Conservation (phyloP, 1,140 invertebrate species). For the Teleopsis dalmanni region DNA sequence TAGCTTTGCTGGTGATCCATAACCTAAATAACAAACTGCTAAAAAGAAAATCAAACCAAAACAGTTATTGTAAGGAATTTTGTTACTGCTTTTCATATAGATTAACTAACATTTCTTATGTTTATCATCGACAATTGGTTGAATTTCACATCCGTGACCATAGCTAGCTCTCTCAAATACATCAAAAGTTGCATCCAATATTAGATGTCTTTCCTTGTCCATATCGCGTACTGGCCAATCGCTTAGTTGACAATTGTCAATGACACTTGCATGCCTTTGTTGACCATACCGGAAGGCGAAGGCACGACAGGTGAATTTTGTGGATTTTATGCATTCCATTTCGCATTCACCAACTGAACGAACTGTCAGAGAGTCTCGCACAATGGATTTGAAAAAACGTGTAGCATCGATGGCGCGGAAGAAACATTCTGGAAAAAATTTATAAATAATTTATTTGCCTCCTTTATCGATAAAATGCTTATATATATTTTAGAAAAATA, state of each 20-base stretch:
- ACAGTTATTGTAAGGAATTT: neutral
- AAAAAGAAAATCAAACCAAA: neutral
- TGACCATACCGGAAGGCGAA: conserved; percentile 67
- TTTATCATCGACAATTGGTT: conserved; percentile 46
- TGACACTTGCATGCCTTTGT: conserved; percentile 52
- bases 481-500: neutral
- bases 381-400: conserved; percentile 53
- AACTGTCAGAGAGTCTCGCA: conserved; percentile 55
- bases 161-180: conserved; percentile 71
- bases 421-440: conserved; percentile 61
- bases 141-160: conserved; percentile 66
- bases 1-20: conserved; percentile 60
- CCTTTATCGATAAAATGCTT: neutral
- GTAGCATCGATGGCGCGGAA: conserved; percentile 67
- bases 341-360: conserved; percentile 67
- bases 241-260: conserved; percentile 65
- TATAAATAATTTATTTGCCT: neutral
- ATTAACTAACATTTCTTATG: conserved; percentile 43
- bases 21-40: conserved; percentile 64
- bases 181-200: conserved; percentile 57
- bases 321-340: conserved; percentile 58
- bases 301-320: conserved; percentile 64
- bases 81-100: neutral
- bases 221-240: conserved; percentile 62
- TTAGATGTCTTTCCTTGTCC: conserved; percentile 50